Percentiles rank a stretch among this genome's conserved stretches.
Evolutionary conservation across 2,888 invertebrate genomes (phyloP).

Genomic region (Eristalis intricaria): DNA sequence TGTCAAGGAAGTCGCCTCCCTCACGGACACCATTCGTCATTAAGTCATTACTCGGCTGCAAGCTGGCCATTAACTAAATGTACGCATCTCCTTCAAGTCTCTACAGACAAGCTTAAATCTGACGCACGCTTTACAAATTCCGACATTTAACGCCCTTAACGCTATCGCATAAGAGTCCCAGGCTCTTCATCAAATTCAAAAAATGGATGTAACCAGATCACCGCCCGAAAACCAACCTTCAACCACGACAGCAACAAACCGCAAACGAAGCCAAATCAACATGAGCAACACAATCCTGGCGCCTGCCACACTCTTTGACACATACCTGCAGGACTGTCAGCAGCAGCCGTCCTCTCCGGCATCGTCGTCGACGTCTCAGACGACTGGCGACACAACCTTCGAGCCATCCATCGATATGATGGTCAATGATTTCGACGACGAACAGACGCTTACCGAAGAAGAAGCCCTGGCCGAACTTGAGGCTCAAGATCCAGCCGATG

Average conservation of each 20-base stretch:
- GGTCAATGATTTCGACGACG: slow-evolving; percentile 98
- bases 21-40: too few relatives aligned
- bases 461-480: slow-evolving; percentile 95
- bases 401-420: slow-evolving; percentile 98
- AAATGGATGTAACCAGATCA: slow-evolving; percentile 33
- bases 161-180: neutral
- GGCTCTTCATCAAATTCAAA: neutral
- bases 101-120: too few relatives aligned
- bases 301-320: slow-evolving; percentile 13
- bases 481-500: slow-evolving; percentile 91
- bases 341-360: slow-evolving; percentile 76
- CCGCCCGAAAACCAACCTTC: slow-evolving; percentile 5
- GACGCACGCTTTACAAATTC: too few relatives aligned
- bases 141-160: too few relatives aligned
- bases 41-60: too few relatives aligned
- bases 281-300: neutral
- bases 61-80: too few relatives aligned
- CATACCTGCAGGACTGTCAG: slow-evolving; percentile 41
- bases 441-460: slow-evolving; percentile 97
- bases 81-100: too few relatives aligned
- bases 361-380: slow-evolving; percentile 75
- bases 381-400: slow-evolving; percentile 84
- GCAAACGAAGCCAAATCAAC: slow-evolving; percentile 10
- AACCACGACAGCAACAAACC: neutral
- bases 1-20: too few relatives aligned